Percentiles rank a stretch among this genome's conserved stretches.
Evolutionary conservation across 2,888 invertebrate species (phyloP).

Genomic region (Rhimphoctona megacephalus): DNA sequence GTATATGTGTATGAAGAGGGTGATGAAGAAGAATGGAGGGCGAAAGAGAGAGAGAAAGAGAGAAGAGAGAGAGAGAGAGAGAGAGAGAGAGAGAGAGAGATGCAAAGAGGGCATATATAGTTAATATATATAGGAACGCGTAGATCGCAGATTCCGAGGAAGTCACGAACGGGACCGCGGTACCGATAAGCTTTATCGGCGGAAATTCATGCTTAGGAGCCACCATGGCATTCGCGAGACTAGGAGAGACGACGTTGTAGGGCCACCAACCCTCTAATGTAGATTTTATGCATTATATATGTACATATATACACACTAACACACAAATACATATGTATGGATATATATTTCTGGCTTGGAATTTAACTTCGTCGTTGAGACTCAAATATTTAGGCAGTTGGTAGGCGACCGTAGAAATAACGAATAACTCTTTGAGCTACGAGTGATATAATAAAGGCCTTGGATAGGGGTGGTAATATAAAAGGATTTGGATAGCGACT

Average conservation of each 20-base stretch:
- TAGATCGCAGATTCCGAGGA: conserved; percentile 70
- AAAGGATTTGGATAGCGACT: conserved; percentile 64
- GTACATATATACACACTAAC: not conserved
- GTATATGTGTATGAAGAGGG: conserved; percentile 35
- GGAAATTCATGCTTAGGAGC: conserved; percentile 74
- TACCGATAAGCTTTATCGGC: conserved; percentile 73
- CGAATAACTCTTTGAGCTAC: conserved; percentile 63
- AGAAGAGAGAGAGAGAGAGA: conserved; percentile 19
- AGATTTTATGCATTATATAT: conserved; percentile 25
- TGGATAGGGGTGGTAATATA: conserved; percentile 54
- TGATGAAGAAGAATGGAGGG: conserved; percentile 19
- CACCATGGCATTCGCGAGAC: conserved; percentile 66
- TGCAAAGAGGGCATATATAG: not conserved
- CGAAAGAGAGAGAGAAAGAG: conserved; percentile 1
- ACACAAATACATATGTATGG: not conserved
- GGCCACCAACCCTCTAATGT: conserved; percentile 51
- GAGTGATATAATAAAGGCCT: conserved; percentile 60
- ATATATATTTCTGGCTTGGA: conserved; percentile 29
- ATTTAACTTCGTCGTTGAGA: conserved; percentile 57
- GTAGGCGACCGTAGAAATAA: conserved; percentile 43
- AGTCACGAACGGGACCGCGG: conserved; percentile 72
- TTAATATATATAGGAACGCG: conserved; percentile 37
- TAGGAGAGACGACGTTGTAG: conserved; percentile 57
- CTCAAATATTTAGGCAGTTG: conserved; percentile 64
- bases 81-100: conserved; percentile 36